Conservation (phyloP, 2,797 vertebrate species). For the Serranus cabrilla region DNA sequence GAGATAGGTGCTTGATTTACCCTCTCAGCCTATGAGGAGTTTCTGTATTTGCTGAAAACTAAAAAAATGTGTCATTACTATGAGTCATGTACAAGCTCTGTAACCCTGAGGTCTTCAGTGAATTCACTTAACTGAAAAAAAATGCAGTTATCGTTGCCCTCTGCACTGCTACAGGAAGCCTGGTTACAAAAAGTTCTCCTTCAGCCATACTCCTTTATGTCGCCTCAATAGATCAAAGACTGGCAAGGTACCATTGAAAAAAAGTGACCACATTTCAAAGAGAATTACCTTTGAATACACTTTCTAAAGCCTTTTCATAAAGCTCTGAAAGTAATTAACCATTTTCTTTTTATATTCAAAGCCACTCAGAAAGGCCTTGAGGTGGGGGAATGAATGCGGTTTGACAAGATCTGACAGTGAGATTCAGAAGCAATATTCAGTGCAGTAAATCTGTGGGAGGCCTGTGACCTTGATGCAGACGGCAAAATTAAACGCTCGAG, state of each 20-base stretch:
- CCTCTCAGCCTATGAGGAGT: not conserved
- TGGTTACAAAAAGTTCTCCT: not conserved
- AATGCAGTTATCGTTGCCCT: conserved; percentile 9
- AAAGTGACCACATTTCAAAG: conserved; percentile 26
- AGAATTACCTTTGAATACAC: conserved; percentile 21
- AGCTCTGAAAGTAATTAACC: conserved; percentile 10
- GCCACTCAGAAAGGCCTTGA: conserved; percentile 2
- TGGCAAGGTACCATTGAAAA: not conserved
- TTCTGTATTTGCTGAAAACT: not conserved
- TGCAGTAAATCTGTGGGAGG: conserved; percentile 13
- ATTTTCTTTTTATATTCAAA: not conserved
- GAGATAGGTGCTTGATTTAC: not conserved
- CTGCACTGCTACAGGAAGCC: conserved; percentile 4
- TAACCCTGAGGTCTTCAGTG: not conserved
- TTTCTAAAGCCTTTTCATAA: conserved; percentile 41
- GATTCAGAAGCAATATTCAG: not conserved
- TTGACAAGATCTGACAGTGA: not conserved
- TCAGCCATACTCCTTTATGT: not conserved
- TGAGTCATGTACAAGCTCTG: not conserved
- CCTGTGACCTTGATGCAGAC: conserved; percentile 1
- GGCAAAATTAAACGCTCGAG: not conserved
- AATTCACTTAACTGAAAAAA: conserved; percentile 15
- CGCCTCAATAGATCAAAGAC: conserved; percentile 15
- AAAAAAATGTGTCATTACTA: not conserved
- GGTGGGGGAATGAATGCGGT: conserved; percentile 1